Evolutionary conservation across 2,797 vertebrate genomes (phyloP), one percentile per base, ranked within the genome.

Genomic region (Pangasius krempfi): DNA sequence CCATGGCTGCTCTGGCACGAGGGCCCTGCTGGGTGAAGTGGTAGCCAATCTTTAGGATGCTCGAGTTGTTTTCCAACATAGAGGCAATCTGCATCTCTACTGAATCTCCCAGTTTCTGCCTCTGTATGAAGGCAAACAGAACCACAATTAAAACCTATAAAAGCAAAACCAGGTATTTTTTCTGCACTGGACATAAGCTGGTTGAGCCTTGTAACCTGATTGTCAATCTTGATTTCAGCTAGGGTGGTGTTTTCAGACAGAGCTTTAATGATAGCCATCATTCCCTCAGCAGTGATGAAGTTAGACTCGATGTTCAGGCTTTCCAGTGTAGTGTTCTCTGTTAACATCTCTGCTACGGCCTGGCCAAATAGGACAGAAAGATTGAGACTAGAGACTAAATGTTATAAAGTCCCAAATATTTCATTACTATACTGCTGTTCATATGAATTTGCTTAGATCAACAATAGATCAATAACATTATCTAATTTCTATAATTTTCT

Each of bases 261-360:
- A 3, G 98, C 97, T 91, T 95, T 97, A 91, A 98, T 92, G 85
- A 99, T 93, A 1, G 97, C 96, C 96, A 95, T 96, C 96, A 99
- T 98, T 58, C 98, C 98, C 0, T 96, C 91, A 0, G 97, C 94
- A 64, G 97, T 98, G 93, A 99, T 99, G 95, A 99, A 99, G 95
- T 99, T 99, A 87, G 98, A 99, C 91, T 99, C 98, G 0, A 99
- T 96, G 91, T 99, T 99, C 93, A 99, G 97, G 94, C 96, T 98
- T 95, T 96, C 95, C 87, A 99, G 95, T 87, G 95, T 97, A 88
- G 94, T 97, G 94, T 99, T 99, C 89, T 96, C 96, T 91, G 94
- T 94, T 92, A 99, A 93, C 98, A 99, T 99, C 94, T 97, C 97
- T 0, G 98, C 98, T 89, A 98, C 95, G 0, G 97, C 97, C 98